Evolutionary conservation across 2,113 vertebrate genomes (phyloP), one percentile per base, ranked within the genome.

Genomic region (Cynocephalus volans): DNA sequence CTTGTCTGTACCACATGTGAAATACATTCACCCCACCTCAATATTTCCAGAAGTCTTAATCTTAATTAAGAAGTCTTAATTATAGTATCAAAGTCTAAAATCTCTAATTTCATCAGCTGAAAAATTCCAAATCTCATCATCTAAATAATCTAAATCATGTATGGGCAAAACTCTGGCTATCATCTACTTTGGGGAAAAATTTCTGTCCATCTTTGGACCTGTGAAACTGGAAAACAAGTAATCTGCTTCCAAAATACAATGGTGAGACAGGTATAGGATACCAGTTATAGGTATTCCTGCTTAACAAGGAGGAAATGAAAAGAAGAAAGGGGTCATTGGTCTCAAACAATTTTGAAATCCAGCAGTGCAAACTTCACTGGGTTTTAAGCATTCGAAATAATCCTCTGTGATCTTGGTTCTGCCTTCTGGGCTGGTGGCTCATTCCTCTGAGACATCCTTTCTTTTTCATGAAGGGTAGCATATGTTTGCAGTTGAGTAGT

Each of bases 81-180:
- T 19, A n/a, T 18, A 50, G 31, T 8, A 50, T 58, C 26, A 76
- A 13, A 85, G 72, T 86, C 28, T 11, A 72, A 82, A 77, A 86
- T 93, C 77, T 87, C 17, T 45, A 70, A 5, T 84, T 0, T 88
- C 21, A 28, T 36, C 1, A 85, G 31, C 8, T 80, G 77, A 75
- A 52, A 87, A 80, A 58, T 79, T 90, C 33, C n/a, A 65, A 36
- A 48, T 58, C 28, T 84, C 2, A 65, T 41, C 33, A 31, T 73
- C 58, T 72, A 64, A 81, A 50, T 77, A 45, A 77, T 86, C 48
- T 92, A 89, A 94, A 83, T 87, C 24, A 83, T 24, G 11, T 54
- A n/a, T 73, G 80, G 36, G 36, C 56, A 33, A 69, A 48, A 86
- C 9, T 89, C 70, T 69, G n/a, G 76, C 23, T 80, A 56, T 70